Evolutionary conservation across 2,888 invertebrate genomes (phyloP).

Genomic region (Fissipunctia ypsillon): DNA sequence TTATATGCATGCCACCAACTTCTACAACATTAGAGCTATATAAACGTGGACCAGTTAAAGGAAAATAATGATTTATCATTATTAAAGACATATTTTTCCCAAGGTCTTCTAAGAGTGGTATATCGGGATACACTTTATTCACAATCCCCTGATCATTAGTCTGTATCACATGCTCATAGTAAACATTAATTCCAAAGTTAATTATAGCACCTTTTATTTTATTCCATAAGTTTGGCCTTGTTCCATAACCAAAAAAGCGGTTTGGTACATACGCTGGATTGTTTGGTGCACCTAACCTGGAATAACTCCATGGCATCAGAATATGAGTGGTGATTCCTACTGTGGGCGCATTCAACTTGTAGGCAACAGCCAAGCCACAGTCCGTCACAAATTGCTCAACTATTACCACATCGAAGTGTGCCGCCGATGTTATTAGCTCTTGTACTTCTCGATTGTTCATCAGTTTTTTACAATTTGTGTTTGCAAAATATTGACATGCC

Average conservation of each 20-base stretch:
- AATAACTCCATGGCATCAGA: constrained; percentile 90
- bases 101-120: constrained; percentile 70
- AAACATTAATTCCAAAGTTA: constrained; percentile 68
- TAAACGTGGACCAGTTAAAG: constrained; percentile 86
- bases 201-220: constrained; percentile 82
- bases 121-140: constrained; percentile 67
- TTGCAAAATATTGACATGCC: constrained; percentile 49
- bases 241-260: constrained; percentile 84
- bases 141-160: constrained; percentile 69
- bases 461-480: constrained; percentile 68
- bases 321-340: constrained; percentile 89
- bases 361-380: constrained; percentile 89
- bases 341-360: constrained; percentile 87
- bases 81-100: constrained; percentile 73
- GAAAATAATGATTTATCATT: constrained; percentile 88
- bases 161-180: constrained; percentile 68
- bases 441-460: constrained; percentile 65
- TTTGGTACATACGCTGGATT: constrained; percentile 82
- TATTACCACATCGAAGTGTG: constrained; percentile 89
- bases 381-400: constrained; percentile 90
- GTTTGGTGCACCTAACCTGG: constrained; percentile 84
- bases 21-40: constrained; percentile 87
- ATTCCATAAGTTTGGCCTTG: constrained; percentile 82
- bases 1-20: constrained; percentile 83
- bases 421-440: constrained; percentile 67